A percentile compares a stretch with the other conserved stretches of the same genome.
These are phyloP conservation scores for Penaeus indicus DNA, from an alignment of 1,140 invertebrate species.

Conservation along the genomic window DNA sequence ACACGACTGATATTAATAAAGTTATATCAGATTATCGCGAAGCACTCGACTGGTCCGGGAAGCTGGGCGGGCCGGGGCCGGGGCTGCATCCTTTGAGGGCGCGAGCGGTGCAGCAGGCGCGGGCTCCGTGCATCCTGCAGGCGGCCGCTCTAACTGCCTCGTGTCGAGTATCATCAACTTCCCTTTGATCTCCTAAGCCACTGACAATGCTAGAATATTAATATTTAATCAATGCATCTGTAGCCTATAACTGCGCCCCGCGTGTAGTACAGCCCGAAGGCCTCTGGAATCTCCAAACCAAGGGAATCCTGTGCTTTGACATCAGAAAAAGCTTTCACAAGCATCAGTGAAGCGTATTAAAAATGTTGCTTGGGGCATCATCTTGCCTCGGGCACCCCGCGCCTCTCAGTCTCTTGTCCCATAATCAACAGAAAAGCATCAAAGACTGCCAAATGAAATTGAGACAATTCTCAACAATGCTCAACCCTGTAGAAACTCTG, in stretches of 20 bases:
- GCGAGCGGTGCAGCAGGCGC: background rate
- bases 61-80: too few relatives aligned
- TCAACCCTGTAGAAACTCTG: constrained; percentile 53
- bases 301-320: background rate
- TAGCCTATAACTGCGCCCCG: background rate
- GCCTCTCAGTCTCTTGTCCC: constrained; percentile 13
- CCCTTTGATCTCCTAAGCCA: constrained; percentile 1
- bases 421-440: constrained; percentile 59
- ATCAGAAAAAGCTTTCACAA: constrained; percentile 19
- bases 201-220: background rate
- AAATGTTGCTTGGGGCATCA: background rate
- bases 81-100: too few relatives aligned
- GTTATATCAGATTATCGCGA: too few relatives aligned
- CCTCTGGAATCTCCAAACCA: background rate
- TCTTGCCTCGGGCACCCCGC: constrained; percentile 28
- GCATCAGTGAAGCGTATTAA: constrained; percentile 4
- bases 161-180: background rate
- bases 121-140: too few relatives aligned
- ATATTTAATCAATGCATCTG: background rate
- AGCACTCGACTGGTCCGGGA: too few relatives aligned
- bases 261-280: background rate
- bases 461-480: constrained; percentile 60
- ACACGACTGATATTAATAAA: too few relatives aligned
- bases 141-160: too few relatives aligned
- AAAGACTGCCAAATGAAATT: constrained; percentile 59